Evolutionary conservation across 2,113 vertebrate species (phyloP), one percentile per base, ranked within the genome.

Genomic region (Sinocyclocheilus anophthalmus): DNA sequence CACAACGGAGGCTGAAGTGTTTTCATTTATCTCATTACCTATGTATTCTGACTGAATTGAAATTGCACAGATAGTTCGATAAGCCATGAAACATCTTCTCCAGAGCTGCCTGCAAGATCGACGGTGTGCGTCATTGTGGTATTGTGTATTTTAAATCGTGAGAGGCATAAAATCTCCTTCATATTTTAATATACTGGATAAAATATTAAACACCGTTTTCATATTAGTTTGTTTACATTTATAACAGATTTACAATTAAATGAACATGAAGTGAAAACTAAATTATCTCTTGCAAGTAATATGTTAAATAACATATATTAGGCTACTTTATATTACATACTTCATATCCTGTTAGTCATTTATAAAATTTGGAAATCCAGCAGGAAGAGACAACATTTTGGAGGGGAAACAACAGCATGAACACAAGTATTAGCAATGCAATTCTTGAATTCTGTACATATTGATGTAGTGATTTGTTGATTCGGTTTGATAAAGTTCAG

Each of bases 11-110:
- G 37, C 57, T 81, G 13, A 26, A 65, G 78, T 45, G 78, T 65
- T 45, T 81, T 65, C 61, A 65, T 65, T 81, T 45, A 24, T 65
- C 59, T 81, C 55, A 61, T 79, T 81, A 48, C n/a, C 37, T 3
- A 24, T 81, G 48, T 79, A 79, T 61, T 14, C 33, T 24, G 3
- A 1, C 4, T 22, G 4, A 57, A 37, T 57, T 59, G 76, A 78
- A 78, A 37, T 12, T 11, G 16, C 76, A 61, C 76, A 39, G 57
- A 59, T 39, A 59, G 53, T 61, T 61, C 7, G 33, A 61, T 61
- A 22, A 76, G 37, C 33, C 11, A n/a, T 22, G 33, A 61, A 61
- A 39, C 20, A 22, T 39, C 9, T n/a, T 3, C 16, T 11, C 18
- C 2, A 37, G 1, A n/a, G 55, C 55, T n/a, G 30, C 4, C 16